Evolutionary conservation across 1,140 invertebrate genomes (phyloP).

Genomic region (Drosophila virilis): DNA sequence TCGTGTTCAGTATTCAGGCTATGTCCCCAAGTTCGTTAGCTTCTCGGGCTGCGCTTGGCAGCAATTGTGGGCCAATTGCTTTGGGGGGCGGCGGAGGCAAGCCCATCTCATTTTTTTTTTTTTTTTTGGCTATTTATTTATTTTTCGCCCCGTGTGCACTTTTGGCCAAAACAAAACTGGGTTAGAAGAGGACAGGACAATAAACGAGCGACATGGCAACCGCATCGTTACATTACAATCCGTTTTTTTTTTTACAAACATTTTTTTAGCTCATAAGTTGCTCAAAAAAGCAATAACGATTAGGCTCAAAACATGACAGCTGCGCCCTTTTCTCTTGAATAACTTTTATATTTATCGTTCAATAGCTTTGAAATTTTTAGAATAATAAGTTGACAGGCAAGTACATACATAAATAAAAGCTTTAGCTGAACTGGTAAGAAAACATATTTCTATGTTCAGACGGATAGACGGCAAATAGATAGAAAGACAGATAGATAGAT

Average conservation of each 20-base stretch:
- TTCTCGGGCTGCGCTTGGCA: constrained; percentile 25
- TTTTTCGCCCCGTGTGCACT: constrained; percentile 18
- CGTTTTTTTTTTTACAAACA: background rate
- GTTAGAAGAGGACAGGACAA: constrained; percentile 15
- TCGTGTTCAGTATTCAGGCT: constrained; percentile 45
- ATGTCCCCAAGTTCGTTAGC: constrained; percentile 76
- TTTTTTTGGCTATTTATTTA: constrained; percentile 28
- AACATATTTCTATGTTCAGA: too few species aligned
- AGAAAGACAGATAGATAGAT: too few species aligned
- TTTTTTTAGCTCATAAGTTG: background rate
- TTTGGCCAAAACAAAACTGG: constrained; percentile 15
- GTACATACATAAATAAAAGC: background rate
- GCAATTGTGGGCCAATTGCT: constrained; percentile 72
- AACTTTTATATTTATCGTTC: background rate
- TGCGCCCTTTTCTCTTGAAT: background rate
- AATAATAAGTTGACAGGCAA: background rate
- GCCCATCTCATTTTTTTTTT: constrained; percentile 6
- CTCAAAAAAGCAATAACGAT: background rate
- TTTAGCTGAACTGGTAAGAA: background rate
- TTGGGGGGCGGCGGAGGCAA: constrained; percentile 9
- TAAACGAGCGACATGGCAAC: constrained; percentile 9
- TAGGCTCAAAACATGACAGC: background rate
- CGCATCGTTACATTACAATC: constrained; percentile 23
- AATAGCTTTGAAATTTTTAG: background rate
- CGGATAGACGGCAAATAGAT: too few species aligned